Percentiles rank a stretch among this genome's conserved stretches.
phyloP scores from a whole-genome alignment of 2,113 vertebrate genomes.

The Recurvirostra avosetta region DNA sequence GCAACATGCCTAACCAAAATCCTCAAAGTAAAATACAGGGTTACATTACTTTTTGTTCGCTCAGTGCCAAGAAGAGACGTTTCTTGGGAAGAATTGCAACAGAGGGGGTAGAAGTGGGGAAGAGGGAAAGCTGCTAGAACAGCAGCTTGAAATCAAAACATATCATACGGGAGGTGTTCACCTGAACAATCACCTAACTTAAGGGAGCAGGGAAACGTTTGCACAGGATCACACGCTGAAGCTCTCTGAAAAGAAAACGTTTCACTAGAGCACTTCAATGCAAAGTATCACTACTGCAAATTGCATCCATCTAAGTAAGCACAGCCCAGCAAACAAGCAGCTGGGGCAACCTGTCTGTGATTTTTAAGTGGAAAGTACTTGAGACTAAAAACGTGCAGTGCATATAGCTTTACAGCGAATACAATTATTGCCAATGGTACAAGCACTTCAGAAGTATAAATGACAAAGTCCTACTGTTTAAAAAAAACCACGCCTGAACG shows the following conservation, averaged over 20 bases:
- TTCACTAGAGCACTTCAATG: not conserved
- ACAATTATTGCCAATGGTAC: not conserved
- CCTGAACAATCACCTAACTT: not conserved
- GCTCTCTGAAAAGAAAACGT: not conserved
- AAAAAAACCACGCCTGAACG: not conserved
- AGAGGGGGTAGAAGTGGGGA: not conserved
- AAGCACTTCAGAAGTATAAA: not conserved
- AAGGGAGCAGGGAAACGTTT: not conserved
- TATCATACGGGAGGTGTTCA: not conserved
- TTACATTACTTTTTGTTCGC: not conserved
- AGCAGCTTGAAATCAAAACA: not conserved
- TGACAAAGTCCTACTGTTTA: not conserved
- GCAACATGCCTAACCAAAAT: constrained; percentile 12
- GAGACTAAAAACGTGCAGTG: not conserved
- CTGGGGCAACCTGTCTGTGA: constrained; percentile 17
- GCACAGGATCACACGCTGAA: not conserved
- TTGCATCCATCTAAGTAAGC: not conserved
- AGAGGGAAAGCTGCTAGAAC: not conserved
- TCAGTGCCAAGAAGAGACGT: not conserved
- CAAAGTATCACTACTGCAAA: not conserved
- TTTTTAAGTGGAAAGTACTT: not conserved
- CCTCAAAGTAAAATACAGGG: not conserved
- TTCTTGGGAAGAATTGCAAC: no score
- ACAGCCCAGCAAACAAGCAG: not conserved
- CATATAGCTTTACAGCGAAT: not conserved